Base-by-base conservation (phyloP, 2,888 invertebrate species). In the Aleiodes leptofemur region DNA sequence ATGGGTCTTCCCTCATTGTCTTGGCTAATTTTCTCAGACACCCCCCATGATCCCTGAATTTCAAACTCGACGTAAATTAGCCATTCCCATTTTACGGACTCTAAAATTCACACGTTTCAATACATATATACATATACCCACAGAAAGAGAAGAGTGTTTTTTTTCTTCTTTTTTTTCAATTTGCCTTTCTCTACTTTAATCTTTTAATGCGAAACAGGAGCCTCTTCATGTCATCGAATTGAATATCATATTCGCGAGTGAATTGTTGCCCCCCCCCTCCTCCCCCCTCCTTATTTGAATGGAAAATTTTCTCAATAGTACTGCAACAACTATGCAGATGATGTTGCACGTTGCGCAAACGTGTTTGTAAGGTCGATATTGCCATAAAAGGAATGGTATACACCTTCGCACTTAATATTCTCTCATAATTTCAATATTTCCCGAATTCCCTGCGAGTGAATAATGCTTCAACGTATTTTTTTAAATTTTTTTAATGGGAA, bases 21-120 rank as follows among this genome's bases (percentile, higher is more conserved):
- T 89, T 82, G 86, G 89, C 89, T 89, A 89, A 89, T 89, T 89
- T 87, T 78, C 79, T 38, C 43, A 70, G 23, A 77, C 79, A 75
- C 81, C 82, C 86, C 82, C 83, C 76, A 43, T 81, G 78, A 71
- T 72, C 81, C 82, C 78, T 73, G 77, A 14, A 34, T 55, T 71
- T 48, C 38, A 34, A 51, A 64, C 53, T 48, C 34, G 16, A 43
- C 43, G 23, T 31, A 71, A 71, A 69, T 74, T 76, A 72, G 64
- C 73, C 56, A 57, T 75, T 68, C 69, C 71, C 59, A 70, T 77
- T 55, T 55, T 70, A 43, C 43, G 43, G 34, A 70, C 34, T 70
- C 34, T 38, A 29, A 57, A 57, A 29, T 70, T 55, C 68, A 69
- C 48, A 50, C 50, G 38, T 48, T 43, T 34, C 38, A 31, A n/a